Base-by-base conservation (phyloP, 1,140 invertebrate species). In the Mycetomoellerius zeteki region DNA sequence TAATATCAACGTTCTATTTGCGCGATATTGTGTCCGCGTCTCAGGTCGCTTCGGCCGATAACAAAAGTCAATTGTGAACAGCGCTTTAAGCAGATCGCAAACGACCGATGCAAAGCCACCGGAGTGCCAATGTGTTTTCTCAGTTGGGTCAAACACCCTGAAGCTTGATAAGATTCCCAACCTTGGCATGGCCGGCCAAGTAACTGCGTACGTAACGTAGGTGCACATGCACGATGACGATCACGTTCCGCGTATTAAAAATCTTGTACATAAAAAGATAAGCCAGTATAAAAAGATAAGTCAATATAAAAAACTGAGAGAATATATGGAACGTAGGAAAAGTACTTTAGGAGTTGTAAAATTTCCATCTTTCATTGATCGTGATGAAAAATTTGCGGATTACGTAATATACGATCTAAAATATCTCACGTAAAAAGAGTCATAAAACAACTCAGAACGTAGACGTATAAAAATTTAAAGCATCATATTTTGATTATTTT, bases 131-230 rank as follows among this genome's bases (percentile, higher is more conserved):
- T 91, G 89, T 88, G 77, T 93, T 93, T 91, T 90, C 92, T 89
- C 86, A 87, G 89, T 92, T 92, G 89, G 91, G 91, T 93, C 92
- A 92, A 93, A 88, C 86, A 92, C 91, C 91, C 91, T 92, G 89
- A 89, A 73, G 89, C 80, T 92, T 88, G 91, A 93, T 92, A 92
- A 93, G 92, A 85, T 89, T 89, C 85, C 86, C 90, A 92, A 91
- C 90, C 92, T 92, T 91, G 89, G 91, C 91, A 92, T 90, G 91
- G 88, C 85, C 91, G 67, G 86, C 75, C 80, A 69, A 82, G 80
- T 76, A 88, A 67, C 87, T 80, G 87, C 88, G 75, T 89, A 88
- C 37, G 37, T 43, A 43, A 89, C 37, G 72, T 89, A 80, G 75
- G 62, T 81, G 47, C 62, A n/a, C 62, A 52, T 33, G 43, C 43